phyloP scores from a whole-genome alignment of 37 sponge, comb jelly and placozoan species.

The Aplysina aerophoba region DNA sequence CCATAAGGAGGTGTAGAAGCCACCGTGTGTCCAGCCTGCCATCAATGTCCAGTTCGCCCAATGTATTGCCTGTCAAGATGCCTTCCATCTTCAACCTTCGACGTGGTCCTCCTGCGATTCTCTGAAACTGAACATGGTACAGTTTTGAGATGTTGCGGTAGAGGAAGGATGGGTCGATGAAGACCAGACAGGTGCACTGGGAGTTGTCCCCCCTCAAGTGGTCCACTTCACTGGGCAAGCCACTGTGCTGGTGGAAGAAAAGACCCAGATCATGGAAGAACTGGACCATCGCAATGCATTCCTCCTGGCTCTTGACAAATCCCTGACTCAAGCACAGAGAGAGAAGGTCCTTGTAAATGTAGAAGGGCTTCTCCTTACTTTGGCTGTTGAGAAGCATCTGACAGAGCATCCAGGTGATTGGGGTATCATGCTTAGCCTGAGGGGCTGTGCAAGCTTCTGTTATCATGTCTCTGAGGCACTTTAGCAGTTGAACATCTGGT shows the following conservation, averaged over 20 bases:
- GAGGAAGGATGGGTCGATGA: conserved; percentile 25
- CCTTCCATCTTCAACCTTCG: conserved; percentile 18
- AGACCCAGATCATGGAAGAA: conserved; percentile 18
- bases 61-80: not conserved
- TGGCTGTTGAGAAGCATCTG: not conserved
- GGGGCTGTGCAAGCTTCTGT: not conserved
- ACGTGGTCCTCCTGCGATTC: not conserved
- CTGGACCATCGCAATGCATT: conserved; percentile 8
- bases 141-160: conserved; percentile 7
- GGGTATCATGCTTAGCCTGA: not conserved
- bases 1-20: not conserved
- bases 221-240: conserved; percentile 23
- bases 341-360: not conserved
- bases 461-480: not conserved
- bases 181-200: conserved; percentile 26
- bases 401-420: conserved; percentile 15
- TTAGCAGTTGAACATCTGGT: not conserved
- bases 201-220: conserved; percentile 9
- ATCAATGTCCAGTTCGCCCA: not conserved
- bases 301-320: not conserved
- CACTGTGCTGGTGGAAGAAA: conserved; percentile 25
- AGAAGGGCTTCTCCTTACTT: not conserved
- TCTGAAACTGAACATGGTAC: conserved; percentile 11
- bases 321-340: not conserved
- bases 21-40: not conserved